Evolutionary conservation across 2,888 invertebrate genomes (phyloP), one percentile per base, ranked within the genome.

Genomic region (Eupithecia inturbata): DNA sequence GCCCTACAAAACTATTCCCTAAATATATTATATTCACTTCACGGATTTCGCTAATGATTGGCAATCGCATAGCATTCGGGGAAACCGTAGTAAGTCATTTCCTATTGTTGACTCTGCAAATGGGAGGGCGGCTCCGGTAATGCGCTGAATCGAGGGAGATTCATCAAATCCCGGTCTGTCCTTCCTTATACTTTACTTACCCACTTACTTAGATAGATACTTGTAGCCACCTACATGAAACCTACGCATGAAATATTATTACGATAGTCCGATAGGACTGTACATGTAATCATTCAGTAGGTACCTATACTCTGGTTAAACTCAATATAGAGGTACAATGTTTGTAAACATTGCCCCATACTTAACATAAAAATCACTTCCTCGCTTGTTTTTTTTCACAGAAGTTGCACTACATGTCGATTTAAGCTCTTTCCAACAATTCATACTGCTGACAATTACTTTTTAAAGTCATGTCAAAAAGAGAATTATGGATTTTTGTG

Each of bases 71-170:
- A 62, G 66, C 69, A 69, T 67, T 67, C 33, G 39, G 73, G 75
- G 77, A 77, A 77, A 73, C 77, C 77, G 60, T 76, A 79, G 74
- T 74, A 79, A 73, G 72, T 71, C 67, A 75, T 78, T 75, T 72
- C 74, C 76, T 71, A 70, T 73, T 75, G 78, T 77, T 77, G 75
- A 75, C 73, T 72, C 75, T 75, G 76, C 75, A 76, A 76, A 72
- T 57, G 67, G 63, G 67, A 63, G 14, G 69, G 71, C 63, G 67
- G 60, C 63, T 31, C 28, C 70, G 70, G 68, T 74, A 64, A 57
- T 74, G 60, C 31, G 66, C 45, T 28, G 57, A 63, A 72, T 73
- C 33, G 69, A 75, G 45, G 71, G 74, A 66, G 60, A 73, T 57
- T 39, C 72, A 5, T 31, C 3, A 67, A 64, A 75, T 57, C 73